phyloP scores from a whole-genome alignment of 2,113 vertebrate genomes.

The Mionectes macconnelli region DNA sequence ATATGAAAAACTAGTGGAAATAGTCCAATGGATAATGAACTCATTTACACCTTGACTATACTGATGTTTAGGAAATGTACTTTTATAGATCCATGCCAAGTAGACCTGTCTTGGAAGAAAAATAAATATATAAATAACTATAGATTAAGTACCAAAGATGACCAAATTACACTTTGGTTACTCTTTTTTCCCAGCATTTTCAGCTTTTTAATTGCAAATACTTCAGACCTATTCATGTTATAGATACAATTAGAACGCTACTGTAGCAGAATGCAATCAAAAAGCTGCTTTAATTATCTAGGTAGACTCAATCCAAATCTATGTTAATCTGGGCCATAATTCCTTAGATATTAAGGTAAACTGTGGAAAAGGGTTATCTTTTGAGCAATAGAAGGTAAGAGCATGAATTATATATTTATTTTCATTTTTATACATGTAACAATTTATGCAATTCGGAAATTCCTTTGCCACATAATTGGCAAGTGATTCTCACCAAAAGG shows the following conservation, averaged over 20 bases:
- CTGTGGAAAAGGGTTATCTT: background rate
- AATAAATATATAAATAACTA: background rate
- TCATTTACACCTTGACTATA: background rate
- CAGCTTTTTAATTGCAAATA: background rate
- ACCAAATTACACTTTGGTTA: background rate
- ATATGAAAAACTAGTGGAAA: background rate
- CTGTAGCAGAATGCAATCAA: background rate
- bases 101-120: background rate
- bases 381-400: background rate
- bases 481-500: constrained; percentile 42
- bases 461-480: constrained; percentile 43
- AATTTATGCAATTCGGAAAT: constrained; percentile 40
- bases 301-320: background rate
- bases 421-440: background rate
- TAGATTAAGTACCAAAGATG: background rate
- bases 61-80: background rate
- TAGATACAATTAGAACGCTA: background rate
- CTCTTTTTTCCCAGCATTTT: background rate
- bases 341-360: background rate
- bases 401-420: background rate
- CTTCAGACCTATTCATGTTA: background rate
- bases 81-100: background rate
- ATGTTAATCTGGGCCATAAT: background rate
- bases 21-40: background rate
- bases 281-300: background rate